phyloP scores from a whole-genome alignment of 2,113 vertebrate species.

The Centropus bengalensis region DNA sequence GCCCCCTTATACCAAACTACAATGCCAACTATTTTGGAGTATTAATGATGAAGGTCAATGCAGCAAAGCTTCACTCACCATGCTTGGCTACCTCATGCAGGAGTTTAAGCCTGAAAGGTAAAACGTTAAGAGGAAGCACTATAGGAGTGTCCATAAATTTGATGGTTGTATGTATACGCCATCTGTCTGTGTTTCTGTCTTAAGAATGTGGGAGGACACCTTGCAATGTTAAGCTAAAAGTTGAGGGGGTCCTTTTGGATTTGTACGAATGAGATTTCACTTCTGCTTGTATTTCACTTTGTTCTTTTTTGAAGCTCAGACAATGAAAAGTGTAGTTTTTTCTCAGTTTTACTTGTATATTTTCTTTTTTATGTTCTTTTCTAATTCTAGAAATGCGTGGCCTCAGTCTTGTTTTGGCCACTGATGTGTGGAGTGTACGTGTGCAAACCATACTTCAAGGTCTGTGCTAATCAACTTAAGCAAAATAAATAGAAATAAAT shows the following conservation, averaged over 20 bases:
- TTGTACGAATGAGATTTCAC: neutral
- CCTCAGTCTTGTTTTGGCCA: neutral
- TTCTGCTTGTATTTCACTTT: neutral
- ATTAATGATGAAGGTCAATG: neutral
- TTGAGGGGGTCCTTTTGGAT: neutral
- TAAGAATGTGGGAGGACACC: neutral
- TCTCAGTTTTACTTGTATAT: neutral
- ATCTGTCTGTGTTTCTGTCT: neutral
- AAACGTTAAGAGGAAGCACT: neutral
- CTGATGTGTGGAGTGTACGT: neutral
- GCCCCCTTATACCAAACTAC: neutral
- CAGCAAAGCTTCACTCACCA: neutral
- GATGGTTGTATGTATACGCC: neutral
- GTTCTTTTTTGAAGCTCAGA: neutral
- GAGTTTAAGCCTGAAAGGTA: neutral
- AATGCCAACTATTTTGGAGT: neutral
- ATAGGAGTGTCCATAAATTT: neutral
- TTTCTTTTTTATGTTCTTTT: neutral
- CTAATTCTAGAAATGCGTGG: neutral
- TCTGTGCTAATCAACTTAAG: conserved; percentile 29
- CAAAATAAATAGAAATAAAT: conserved; percentile 53
- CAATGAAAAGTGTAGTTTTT: neutral
- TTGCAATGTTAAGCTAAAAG: neutral
- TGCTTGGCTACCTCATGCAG: neutral
- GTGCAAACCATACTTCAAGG: conserved; percentile 35